Evolutionary conservation across 2,888 invertebrate species (phyloP).

Genomic region (Lamellibrachia columna): DNA sequence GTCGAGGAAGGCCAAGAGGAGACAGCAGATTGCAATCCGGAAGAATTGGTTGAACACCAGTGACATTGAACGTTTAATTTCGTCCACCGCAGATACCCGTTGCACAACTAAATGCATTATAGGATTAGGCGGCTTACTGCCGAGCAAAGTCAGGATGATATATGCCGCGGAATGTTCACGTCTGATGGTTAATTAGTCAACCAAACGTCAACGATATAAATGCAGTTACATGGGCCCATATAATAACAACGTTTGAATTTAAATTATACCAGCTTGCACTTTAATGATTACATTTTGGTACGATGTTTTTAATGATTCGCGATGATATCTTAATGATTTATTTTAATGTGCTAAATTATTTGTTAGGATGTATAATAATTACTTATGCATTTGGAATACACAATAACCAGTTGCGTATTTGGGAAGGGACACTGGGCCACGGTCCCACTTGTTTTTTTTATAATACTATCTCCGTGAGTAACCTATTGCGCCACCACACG

Average conservation of each 20-base stretch:
- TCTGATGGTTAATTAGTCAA: neutral
- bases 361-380: no score
- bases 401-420: no score
- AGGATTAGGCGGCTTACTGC: neutral
- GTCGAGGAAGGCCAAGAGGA: neutral
- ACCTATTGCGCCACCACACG: no score
- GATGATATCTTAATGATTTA: neutral
- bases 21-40: neutral
- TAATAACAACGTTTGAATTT: neutral
- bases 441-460: no score
- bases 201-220: neutral
- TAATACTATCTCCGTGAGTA: no score
- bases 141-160: neutral
- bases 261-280: neutral
- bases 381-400: no score
- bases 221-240: no score
- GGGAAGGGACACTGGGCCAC: no score
- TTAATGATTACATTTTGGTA: no score
- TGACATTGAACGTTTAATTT: neutral
- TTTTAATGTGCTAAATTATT: neutral
- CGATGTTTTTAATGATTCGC: neutral
- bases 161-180: neutral
- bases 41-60: neutral
- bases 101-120: conserved; percentile 9
- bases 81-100: neutral